Percentiles rank a stretch among this genome's conserved stretches.
Evolutionary conservation across 2,113 vertebrate genomes (phyloP).

Genomic region (Crotalus viridis): DNA sequence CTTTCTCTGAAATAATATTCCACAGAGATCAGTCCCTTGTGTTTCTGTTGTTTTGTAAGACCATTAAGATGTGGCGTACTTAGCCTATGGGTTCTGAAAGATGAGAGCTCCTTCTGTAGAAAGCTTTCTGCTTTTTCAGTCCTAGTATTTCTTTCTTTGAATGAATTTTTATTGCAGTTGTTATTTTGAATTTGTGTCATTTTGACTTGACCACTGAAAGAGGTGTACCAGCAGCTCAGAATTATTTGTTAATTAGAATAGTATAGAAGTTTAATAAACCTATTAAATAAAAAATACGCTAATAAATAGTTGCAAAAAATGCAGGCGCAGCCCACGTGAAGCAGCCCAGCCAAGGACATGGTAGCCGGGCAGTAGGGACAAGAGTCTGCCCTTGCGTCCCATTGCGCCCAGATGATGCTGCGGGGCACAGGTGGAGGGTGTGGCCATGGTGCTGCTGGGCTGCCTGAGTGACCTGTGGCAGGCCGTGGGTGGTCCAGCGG

Average conservation of each 20-base stretch:
- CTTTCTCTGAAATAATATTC: not conserved
- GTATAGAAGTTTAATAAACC: not conserved
- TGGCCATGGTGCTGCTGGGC: too few species aligned
- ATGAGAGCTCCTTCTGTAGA: not conserved
- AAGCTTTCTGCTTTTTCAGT: not conserved
- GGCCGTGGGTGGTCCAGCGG: too few species aligned
- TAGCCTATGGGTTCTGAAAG: not conserved
- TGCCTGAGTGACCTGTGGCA: too few species aligned
- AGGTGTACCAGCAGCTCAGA: not conserved
- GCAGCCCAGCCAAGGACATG: too few species aligned
- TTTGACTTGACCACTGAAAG: not conserved
- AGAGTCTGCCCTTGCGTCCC: too few species aligned
- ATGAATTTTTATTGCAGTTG: not conserved
- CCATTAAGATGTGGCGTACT: not conserved
- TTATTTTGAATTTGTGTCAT: not conserved
- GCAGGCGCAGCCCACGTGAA: not conserved
- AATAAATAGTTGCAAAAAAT: not conserved
- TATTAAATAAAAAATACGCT: not conserved
- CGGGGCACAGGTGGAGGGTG: too few species aligned
- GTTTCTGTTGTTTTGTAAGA: not conserved
- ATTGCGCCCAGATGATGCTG: too few species aligned
- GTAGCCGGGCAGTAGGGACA: too few species aligned
- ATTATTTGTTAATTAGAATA: not conserved
- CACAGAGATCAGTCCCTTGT: not conserved
- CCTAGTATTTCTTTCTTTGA: not conserved